Evolutionary conservation across 2,797 vertebrate genomes (phyloP).

Genomic region (Pipistrellus pygmaeus): DNA sequence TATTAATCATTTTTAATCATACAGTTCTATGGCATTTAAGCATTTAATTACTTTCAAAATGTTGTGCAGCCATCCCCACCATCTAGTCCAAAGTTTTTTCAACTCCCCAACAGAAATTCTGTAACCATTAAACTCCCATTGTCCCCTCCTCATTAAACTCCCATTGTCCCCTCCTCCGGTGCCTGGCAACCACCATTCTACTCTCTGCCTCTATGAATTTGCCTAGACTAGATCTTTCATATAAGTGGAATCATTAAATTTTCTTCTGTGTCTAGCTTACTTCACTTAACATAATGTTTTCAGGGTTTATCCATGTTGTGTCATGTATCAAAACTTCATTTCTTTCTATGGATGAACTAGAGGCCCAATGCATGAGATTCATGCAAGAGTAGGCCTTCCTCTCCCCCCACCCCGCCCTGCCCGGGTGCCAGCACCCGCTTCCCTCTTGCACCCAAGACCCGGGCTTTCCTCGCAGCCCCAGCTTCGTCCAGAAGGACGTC

Average conservation of each 20-base stretch:
- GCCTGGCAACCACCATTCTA: not conserved
- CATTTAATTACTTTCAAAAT: not conserved
- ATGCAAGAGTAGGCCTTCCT: too few relatives aligned
- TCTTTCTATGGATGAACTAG: not conserved
- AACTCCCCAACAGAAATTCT: not conserved
- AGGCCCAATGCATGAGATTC: too few relatives aligned
- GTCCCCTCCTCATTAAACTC: not conserved
- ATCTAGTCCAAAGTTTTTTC: not conserved
- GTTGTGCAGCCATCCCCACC: not conserved
- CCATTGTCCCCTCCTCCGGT: too few relatives aligned
- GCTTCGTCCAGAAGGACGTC: too few relatives aligned
- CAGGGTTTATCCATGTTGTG: not conserved
- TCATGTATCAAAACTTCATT: not conserved
- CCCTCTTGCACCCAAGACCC: too few relatives aligned
- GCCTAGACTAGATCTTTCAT: not conserved
- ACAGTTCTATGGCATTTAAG: not conserved
- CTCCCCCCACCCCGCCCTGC: too few relatives aligned
- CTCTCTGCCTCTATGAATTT: not conserved
- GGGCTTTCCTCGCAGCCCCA: too few relatives aligned
- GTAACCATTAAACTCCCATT: not conserved
- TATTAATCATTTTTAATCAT: not conserved
- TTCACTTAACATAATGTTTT: not conserved
- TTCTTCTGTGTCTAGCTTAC: not conserved
- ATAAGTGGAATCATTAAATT: not conserved
- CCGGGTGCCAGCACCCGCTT: too few relatives aligned